Conservation (phyloP, 2,888 invertebrate species). For the Metalampra italica region DNA sequence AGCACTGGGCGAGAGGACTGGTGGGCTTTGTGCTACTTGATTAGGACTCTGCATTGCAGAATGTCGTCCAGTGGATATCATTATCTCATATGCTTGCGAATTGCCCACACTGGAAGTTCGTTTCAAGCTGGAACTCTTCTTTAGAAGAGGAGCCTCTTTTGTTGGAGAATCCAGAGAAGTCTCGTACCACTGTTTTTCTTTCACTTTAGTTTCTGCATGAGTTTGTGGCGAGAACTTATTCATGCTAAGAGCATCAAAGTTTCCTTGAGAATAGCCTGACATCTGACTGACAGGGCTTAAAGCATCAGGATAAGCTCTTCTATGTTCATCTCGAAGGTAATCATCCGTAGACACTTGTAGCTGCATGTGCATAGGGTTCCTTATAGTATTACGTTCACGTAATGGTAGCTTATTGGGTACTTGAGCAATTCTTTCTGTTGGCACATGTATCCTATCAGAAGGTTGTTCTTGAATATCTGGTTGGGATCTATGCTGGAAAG, state of each 20-base stretch:
- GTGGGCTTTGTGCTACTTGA: constrained; percentile 54
- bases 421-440: constrained; percentile 47
- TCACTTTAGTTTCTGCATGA: constrained; percentile 58
- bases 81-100: constrained; percentile 70
- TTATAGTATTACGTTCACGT: constrained; percentile 55
- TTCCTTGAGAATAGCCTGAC: constrained; percentile 57
- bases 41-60: constrained; percentile 66
- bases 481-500: constrained; percentile 65
- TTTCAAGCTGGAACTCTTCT: constrained; percentile 68
- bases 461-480: constrained; percentile 61
- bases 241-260: constrained; percentile 64
- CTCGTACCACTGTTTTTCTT: constrained; percentile 84
- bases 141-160: constrained; percentile 48
- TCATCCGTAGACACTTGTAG: constrained; percentile 70
- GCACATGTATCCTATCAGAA: constrained; percentile 41
- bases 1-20: constrained; percentile 62
- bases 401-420: constrained; percentile 66
- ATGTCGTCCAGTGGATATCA: constrained; percentile 65
- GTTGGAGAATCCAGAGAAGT: constrained; percentile 81
- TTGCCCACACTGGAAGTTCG: constrained; percentile 77
- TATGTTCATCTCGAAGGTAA: constrained; percentile 47
- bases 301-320: constrained; percentile 47
- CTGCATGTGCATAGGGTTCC: constrained; percentile 61
- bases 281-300: constrained; percentile 66
- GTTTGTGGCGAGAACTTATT: constrained; percentile 66